Percentiles rank a stretch among this genome's conserved stretches.
Evolutionary conservation across 2,888 invertebrate species (phyloP).

Genomic region (Eretmocerus hayati): DNA sequence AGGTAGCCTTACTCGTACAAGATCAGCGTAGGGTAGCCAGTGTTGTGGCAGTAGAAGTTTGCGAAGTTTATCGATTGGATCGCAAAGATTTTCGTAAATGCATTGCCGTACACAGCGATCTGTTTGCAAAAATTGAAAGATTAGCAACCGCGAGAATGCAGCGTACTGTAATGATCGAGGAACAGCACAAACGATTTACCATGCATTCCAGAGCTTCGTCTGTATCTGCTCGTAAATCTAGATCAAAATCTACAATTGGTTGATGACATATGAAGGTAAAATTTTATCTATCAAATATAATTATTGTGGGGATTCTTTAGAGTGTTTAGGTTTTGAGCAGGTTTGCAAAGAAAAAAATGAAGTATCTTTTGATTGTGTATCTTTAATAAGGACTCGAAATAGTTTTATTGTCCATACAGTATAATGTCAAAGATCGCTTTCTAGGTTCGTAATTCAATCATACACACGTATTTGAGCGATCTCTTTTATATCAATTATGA

Average conservation of each 20-base stretch:
- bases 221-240: no score
- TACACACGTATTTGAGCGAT: background rate
- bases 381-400: conserved; percentile 42
- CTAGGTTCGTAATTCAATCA: conserved; percentile 23
- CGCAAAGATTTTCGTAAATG: conserved; percentile 50
- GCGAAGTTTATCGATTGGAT: conserved; percentile 56
- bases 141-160: conserved; percentile 43
- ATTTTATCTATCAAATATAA: no score
- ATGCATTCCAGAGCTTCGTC: conserved; percentile 17
- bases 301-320: no score
- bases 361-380: conserved; percentile 10
- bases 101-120: conserved; percentile 35
- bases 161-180: conserved; percentile 40
- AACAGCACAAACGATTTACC: conserved; percentile 33
- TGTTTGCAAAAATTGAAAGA: conserved; percentile 39
- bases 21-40: conserved; percentile 53
- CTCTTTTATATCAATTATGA: conserved; percentile 15
- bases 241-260: no score
- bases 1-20: conserved; percentile 53
- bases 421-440: conserved; percentile 33
- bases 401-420: conserved; percentile 46
- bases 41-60: conserved; percentile 56
- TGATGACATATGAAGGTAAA: no score
- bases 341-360: no score
- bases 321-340: no score